Evolutionary conservation across 2,113 vertebrate species (phyloP), one percentile per base, ranked within the genome.

Genomic region (Potamarius usumacintae): DNA sequence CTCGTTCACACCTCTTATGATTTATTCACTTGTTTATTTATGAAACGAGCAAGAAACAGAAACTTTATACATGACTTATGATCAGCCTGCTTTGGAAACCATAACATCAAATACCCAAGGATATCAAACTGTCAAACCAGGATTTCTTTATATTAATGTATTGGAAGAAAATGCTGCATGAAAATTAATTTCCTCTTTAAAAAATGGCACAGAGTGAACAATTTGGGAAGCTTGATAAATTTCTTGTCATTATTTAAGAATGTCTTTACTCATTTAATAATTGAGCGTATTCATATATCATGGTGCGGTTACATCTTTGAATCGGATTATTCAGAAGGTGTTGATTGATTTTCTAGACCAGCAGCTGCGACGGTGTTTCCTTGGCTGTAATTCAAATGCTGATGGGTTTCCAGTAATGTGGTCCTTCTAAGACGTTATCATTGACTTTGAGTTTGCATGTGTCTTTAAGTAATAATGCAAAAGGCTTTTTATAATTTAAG

Each of bases 21-120:
- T 93, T 90, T 91, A 65, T 88, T 90, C 79, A 34, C 86, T 92
- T 89, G 90, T 84, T 87, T 85, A 67, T 91, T 86, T 88, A 58
- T 74, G 85, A 30, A 76, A 67, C 20, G 30, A 53, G 52, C 55
- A 52, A 8, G 10, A 52, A n/a, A 83, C 34, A 69, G 55, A 48
- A 52, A 18, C 25, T 25, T 67, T 76, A 79, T 53, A 57, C 48
- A 60, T 67, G 48, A 65, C 76, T 20, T 76, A 69, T 1, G 58
- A 57, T 74, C 87, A 89, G 88, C 79, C 88, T 80, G 87, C 52
- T 82, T 67, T 76, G 25, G 50, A 86, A 60, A 55, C 4, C 18
- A 11, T 30, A 3, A 82, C 11, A 1, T 50, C 48, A 67, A 25
- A 67, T 18, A 57, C 50, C 2, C n/a, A 34, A 10, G 0, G 8